Conservation (phyloP, 2,888 invertebrate species). For the Chelonus formosanus region DNA sequence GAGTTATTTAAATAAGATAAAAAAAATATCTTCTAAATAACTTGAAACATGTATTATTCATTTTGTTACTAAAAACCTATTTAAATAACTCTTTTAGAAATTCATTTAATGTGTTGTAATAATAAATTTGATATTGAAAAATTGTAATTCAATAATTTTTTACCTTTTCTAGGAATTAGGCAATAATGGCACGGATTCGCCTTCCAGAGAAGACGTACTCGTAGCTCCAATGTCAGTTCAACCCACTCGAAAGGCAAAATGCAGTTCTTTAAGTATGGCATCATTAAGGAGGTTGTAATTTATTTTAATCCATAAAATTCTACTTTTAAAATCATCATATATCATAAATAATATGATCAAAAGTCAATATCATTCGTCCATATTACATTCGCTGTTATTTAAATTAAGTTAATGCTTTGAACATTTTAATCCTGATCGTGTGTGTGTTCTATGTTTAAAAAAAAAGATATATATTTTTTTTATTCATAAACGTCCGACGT, state of each 20-base stretch:
- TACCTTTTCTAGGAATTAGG: slow-evolving; percentile 73
- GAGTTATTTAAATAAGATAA: too few species aligned
- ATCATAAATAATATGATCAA: neutral
- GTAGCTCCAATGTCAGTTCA: slow-evolving; percentile 86
- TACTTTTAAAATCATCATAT: neutral
- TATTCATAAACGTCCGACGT: too few species aligned
- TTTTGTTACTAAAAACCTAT: too few species aligned
- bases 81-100: too few species aligned
- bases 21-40: too few species aligned
- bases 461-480: too few species aligned
- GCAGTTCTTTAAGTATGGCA: slow-evolving; percentile 73
- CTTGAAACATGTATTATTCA: too few species aligned
- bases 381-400: neutral
- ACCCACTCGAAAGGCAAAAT: slow-evolving; percentile 81
- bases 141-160: too few species aligned
- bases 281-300: slow-evolving; percentile 77
- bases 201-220: slow-evolving; percentile 71
- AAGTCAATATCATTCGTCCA: neutral
- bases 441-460: too few species aligned
- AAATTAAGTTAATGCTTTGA: neutral
- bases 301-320: neutral
- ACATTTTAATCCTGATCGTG: too few species aligned
- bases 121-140: too few species aligned
- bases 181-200: slow-evolving; percentile 69
- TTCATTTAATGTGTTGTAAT: too few species aligned